Conservation (phyloP, 2,113 vertebrate genomes). For the Syrrhaptes paradoxus region DNA sequence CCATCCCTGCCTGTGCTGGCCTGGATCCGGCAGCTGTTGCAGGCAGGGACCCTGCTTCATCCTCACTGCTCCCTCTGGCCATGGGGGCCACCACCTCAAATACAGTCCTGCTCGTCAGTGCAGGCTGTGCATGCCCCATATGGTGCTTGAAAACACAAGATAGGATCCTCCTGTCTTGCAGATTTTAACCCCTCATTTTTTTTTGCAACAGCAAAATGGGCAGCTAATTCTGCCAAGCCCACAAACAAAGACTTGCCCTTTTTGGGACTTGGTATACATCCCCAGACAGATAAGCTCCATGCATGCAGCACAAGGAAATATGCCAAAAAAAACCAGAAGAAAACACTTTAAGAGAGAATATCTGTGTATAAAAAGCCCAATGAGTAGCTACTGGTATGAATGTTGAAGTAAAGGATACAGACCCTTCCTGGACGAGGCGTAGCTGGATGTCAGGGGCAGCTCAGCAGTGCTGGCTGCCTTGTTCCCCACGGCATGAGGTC, state of each 20-base stretch:
- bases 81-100: too few relatives aligned
- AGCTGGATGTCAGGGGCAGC: not conserved
- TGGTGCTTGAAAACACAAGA: not conserved
- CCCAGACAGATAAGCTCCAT: not conserved
- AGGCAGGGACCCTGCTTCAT: not conserved
- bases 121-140: not conserved
- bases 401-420: not conserved
- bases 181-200: not conserved
- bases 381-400: not conserved
- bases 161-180: not conserved
- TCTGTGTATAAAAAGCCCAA: not conserved
- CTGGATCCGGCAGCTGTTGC: not conserved
- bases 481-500: not conserved
- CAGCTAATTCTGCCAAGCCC: not conserved
- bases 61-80: rapidly evolving
- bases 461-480: not conserved
- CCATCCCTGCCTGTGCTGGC: not conserved
- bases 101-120: not conserved
- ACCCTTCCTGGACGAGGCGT: rapidly evolving
- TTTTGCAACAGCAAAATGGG: not conserved
- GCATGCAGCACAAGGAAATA: not conserved
- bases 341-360: not conserved
- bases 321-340: not conserved
- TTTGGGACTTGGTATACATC: not conserved
- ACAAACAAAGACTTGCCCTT: not conserved